A percentile compares a stretch with the other conserved stretches of the same genome.
These are phyloP conservation scores for Amphipyra berbera DNA, from an alignment of 2,888 invertebrate genomes.

Conservation along the genomic window DNA sequence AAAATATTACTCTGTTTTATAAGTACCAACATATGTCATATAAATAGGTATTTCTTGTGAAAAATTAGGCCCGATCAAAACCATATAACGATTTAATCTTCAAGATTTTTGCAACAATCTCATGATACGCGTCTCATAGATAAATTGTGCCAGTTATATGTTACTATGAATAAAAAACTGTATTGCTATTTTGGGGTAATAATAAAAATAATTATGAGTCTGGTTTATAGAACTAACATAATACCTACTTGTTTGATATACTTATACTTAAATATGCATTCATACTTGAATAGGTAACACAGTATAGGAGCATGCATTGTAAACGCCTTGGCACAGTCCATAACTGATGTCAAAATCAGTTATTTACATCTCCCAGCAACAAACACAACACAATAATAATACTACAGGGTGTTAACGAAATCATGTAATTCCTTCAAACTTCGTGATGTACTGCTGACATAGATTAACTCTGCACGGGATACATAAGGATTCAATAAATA, in stretches of 20 bases:
- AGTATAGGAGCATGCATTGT: conserved; percentile 7
- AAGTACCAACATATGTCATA: conserved; percentile 49
- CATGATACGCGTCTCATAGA: conserved; percentile 1
- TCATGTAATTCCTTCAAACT: too few relatives aligned
- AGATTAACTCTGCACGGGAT: too few relatives aligned
- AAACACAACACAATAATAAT: conserved; percentile 19
- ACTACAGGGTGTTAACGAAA: too few relatives aligned
- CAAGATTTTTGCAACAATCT: background rate
- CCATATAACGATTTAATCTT: background rate
- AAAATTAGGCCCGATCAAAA: conserved; percentile 40
- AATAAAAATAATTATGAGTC: background rate
- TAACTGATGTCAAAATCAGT: conserved; percentile 28
- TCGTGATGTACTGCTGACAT: too few relatives aligned
- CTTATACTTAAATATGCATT: conserved; percentile 13
- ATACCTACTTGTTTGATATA: background rate
- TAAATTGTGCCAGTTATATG: conserved; percentile 3
- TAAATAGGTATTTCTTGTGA: conserved; percentile 5
- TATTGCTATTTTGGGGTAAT: background rate
- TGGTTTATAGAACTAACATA: background rate
- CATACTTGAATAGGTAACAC: background rate
- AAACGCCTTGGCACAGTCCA: conserved; percentile 33
- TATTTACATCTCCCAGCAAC: conserved; percentile 13
- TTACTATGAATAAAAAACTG: too few relatives aligned
- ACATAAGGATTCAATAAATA: too few relatives aligned
- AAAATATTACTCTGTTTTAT: conserved; percentile 60